These are phyloP conservation scores for Malurus alboscapulatus DNA, from an alignment of 2,113 vertebrate genomes.

Conservation along the genomic window DNA sequence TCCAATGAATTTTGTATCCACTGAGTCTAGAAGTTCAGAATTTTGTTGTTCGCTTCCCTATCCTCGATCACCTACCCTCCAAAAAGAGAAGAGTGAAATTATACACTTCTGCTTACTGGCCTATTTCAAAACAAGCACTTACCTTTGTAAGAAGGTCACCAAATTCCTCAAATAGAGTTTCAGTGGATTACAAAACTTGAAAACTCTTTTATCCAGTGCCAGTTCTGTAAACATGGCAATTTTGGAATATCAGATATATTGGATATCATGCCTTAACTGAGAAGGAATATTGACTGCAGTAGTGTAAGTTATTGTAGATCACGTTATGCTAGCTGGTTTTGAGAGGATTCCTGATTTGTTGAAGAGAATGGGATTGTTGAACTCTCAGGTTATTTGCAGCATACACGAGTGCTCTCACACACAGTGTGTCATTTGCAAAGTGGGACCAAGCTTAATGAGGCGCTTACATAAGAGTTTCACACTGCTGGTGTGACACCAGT, in stretches of 20 bases:
- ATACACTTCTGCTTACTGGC: background rate
- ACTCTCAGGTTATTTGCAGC: background rate
- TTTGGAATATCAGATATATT: background rate
- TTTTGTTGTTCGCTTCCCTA: fast-evolving
- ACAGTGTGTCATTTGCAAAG: background rate
- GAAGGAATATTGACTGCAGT: background rate
- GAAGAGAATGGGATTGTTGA: background rate
- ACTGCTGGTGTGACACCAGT: background rate
- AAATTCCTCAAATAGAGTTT: background rate
- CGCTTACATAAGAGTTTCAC: background rate
- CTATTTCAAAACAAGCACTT: background rate
- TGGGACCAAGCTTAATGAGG: background rate
- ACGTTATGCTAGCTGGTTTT: background rate
- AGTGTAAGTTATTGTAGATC: background rate
- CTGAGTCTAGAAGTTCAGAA: background rate
- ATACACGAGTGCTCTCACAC: background rate
- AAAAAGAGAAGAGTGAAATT: background rate
- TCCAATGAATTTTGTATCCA: background rate
- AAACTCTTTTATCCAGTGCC: background rate
- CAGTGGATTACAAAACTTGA: background rate
- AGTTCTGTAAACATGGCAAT: background rate
- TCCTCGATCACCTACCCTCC: fast-evolving
- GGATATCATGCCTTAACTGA: background rate
- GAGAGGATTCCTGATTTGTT: background rate
- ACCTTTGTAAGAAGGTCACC: background rate